Conservation (phyloP, 1,140 invertebrate species). For the Meteorus sp. region DNA sequence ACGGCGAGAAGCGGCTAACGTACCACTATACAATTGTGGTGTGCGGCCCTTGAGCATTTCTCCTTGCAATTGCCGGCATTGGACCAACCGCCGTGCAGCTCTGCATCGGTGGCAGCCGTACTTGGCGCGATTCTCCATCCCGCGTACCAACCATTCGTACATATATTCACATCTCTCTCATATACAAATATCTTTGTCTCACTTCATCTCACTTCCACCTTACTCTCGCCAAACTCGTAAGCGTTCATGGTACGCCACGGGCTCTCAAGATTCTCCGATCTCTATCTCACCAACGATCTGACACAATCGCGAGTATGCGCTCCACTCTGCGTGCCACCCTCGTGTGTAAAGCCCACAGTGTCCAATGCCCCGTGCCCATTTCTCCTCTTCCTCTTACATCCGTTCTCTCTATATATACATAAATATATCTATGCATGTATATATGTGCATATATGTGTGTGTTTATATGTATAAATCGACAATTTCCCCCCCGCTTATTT, state of each 20-base stretch:
- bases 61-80: constrained; percentile 19
- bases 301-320: constrained; percentile 34
- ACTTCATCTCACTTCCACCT: background rate
- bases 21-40: constrained; percentile 2
- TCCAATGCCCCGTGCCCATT: background rate
- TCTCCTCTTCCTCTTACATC: background rate
- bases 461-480: too few relatives aligned
- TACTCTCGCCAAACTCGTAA: constrained; percentile 14
- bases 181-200: too few relatives aligned
- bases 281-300: constrained; percentile 37
- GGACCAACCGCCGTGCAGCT: constrained; percentile 14
- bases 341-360: constrained; percentile 8
- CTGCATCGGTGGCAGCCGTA: constrained; percentile 14
- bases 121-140: constrained; percentile 2
- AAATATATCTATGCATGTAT: background rate
- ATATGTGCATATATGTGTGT: too few relatives aligned
- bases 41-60: constrained; percentile 22
- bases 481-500: constrained; percentile 20
- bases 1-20: background rate
- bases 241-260: constrained; percentile 35
- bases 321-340: constrained; percentile 24
- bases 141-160: constrained; percentile 20
- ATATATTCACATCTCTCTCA: background rate
- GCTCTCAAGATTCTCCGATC: constrained; percentile 42
- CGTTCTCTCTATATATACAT: background rate